phyloP scores from a whole-genome alignment of 2,888 invertebrate species.

The Callimorpha dominula region DNA sequence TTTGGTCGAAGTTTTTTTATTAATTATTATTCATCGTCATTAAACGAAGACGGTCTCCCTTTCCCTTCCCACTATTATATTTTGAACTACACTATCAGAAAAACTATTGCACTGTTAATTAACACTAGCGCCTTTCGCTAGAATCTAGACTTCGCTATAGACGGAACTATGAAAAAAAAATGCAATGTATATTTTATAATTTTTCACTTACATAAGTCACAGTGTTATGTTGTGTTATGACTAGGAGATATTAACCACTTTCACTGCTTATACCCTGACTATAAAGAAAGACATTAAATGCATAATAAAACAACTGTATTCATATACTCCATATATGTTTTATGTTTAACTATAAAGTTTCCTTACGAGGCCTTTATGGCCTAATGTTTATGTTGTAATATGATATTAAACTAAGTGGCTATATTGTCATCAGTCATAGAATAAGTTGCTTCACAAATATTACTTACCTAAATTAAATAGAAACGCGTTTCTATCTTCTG shows the following conservation, averaged over 20 bases:
- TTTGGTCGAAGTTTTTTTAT: too few relatives aligned
- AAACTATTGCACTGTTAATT: too few relatives aligned
- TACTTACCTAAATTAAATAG: not conserved
- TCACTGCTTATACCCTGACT: conserved; percentile 32
- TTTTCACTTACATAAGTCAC: conserved; percentile 19
- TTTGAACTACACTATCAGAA: too few relatives aligned
- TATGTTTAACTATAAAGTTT: conserved; percentile 13
- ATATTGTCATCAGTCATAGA: not conserved
- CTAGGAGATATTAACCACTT: conserved; percentile 31
- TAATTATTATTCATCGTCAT: too few relatives aligned
- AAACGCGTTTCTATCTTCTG: not conserved
- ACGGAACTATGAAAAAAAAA: too few relatives aligned
- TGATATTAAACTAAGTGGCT: not conserved
- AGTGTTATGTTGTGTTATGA: conserved; percentile 15
- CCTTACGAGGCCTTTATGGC: not conserved
- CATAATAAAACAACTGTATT: conserved; percentile 34
- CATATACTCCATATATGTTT: conserved; percentile 26
- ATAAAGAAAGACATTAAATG: conserved; percentile 33
- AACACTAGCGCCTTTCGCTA: too few relatives aligned
- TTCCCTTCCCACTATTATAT: too few relatives aligned
- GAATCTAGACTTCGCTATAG: too few relatives aligned
- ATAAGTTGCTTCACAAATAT: not conserved
- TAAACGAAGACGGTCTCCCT: too few relatives aligned
- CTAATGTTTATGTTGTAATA: conserved; percentile 12
- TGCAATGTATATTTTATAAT: too few relatives aligned